Conservation (phyloP, 2,113 vertebrate genomes). For the Oxyura jamaicensis region DNA sequence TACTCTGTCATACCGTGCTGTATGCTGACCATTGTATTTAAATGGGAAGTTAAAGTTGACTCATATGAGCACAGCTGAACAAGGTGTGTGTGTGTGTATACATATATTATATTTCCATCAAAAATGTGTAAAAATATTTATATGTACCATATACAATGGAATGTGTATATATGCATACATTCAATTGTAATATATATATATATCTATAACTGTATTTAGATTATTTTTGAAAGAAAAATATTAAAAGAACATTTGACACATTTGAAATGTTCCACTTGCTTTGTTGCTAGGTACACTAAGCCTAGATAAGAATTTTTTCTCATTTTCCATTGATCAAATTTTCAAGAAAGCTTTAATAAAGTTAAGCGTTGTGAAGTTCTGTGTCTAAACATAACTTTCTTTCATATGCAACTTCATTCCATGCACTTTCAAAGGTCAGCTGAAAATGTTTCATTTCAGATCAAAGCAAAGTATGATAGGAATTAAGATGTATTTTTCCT, state of each 20-base stretch:
- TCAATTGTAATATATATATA: background rate
- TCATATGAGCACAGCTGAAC: background rate
- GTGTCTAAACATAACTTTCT: background rate
- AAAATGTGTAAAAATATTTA: background rate
- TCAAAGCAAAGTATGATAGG: background rate
- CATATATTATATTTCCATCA: background rate
- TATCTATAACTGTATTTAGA: background rate
- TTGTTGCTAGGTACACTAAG: background rate
- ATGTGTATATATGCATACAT: background rate
- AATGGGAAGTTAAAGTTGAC: background rate
- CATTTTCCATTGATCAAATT: background rate
- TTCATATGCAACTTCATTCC: background rate
- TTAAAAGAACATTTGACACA: background rate
- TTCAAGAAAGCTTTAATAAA: background rate
- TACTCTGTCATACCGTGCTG: background rate
- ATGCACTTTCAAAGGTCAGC: background rate
- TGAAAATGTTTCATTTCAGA: background rate
- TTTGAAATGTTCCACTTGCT: background rate
- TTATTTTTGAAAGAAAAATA: background rate
- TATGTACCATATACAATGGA: background rate
- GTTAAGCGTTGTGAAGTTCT: background rate
- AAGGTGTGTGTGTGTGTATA: background rate
- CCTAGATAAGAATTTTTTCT: background rate
- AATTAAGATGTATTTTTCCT: background rate
- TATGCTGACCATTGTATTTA: background rate